These are phyloP conservation scores for Adelphocoris suturalis DNA, from an alignment of 2,888 invertebrate genomes.

Conservation along the genomic window DNA sequence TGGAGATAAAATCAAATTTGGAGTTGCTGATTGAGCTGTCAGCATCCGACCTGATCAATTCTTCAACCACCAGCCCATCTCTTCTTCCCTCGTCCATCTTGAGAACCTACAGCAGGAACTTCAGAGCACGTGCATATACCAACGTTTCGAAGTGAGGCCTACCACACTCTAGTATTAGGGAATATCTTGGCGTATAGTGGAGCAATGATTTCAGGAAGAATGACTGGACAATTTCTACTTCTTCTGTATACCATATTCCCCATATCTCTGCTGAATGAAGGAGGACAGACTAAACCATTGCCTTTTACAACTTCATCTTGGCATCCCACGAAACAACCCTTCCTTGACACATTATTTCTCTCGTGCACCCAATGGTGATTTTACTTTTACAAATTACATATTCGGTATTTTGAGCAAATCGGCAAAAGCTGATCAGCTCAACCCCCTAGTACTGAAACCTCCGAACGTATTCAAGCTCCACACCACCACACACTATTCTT, in stretches of 20 bases:
- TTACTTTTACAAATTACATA: not conserved
- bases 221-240: not conserved
- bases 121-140: not conserved
- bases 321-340: not conserved
- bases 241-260: not conserved
- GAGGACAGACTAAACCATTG: not conserved
- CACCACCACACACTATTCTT: not conserved
- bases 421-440: not conserved
- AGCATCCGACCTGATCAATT: not conserved
- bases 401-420: not conserved
- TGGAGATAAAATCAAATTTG: not conserved
- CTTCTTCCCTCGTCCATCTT: not conserved
- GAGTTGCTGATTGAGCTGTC: not conserved
- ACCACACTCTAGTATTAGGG: too few species aligned
- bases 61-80: not conserved
- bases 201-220: not conserved
- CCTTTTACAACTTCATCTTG: not conserved
- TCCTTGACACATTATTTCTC: not conserved
- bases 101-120: not conserved
- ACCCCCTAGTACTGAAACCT: not conserved
- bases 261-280: not conserved
- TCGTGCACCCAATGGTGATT: not conserved
- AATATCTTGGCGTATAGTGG: not conserved
- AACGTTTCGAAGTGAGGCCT: too few species aligned
- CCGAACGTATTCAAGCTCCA: not conserved